Base-by-base conservation (phyloP, 1,140 invertebrate genomes). In the Drosophila watanabei region DNA sequence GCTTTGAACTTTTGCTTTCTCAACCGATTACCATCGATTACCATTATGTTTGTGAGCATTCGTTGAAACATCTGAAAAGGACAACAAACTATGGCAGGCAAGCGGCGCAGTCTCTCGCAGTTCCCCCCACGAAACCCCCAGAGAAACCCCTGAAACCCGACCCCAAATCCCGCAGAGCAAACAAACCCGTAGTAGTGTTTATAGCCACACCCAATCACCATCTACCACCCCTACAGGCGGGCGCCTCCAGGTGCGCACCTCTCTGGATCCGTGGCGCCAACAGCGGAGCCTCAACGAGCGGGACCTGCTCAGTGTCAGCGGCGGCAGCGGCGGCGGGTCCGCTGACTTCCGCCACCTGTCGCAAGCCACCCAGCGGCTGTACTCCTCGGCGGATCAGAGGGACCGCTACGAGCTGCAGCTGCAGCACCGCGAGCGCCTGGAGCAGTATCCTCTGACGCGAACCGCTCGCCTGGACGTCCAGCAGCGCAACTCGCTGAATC, bases 231-330 rank as follows among this genome's bases (percentile, higher is more conserved):
- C 87, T 75, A 82, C 87, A 90, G 86, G 86, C 87, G 82, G 86
- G 32, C 86, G 86, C 85, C 87, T 90, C 35, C 86, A 90, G 52
- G 86, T 90, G 71, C 91, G 91, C 64, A 88, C 79, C 56, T 75
- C 71, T 43, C 10, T 75, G 82, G 87, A 91, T 48, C 91, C 91
- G 14, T 92, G 91, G 91, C 88, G 85, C 30, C 91, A 92, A 61
- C 91, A 92, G 75, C 88, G 91, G 43, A 92, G 91, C 65, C 91
- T 92, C 54, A 92, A 92, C 70, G 91, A 92, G 46, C 91, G 91
- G 57, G 91, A 92, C 62, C 79, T 92, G 24, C 57, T 92, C 28
- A 88, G 90, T 43, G 76, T 64, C 28, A 82, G 89, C 46, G 88
- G 82, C 58, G 65, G 63, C 5, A 73, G 69, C 30, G 82, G 84